These are phyloP conservation scores for Coendou prehensilis DNA, from an alignment of 2,797 vertebrate genomes.

Conservation along the genomic window DNA sequence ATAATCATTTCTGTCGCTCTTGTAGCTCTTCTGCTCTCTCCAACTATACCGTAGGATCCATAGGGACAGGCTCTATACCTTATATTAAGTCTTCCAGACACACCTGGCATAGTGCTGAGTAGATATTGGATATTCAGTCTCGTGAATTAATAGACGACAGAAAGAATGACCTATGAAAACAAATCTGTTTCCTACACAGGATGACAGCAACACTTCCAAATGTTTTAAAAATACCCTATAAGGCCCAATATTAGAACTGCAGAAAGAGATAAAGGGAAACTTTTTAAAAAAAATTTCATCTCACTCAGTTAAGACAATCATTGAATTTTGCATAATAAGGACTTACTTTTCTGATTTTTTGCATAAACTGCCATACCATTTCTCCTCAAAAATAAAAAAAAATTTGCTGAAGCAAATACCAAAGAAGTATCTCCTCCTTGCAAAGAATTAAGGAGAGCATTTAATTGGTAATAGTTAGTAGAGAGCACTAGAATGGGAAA, in stretches of 20 bases:
- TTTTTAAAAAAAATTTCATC: not conserved
- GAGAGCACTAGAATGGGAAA: not conserved
- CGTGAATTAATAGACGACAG: not conserved
- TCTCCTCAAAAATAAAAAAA: not conserved
- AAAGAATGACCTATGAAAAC: not conserved
- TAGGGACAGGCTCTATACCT: not conserved
- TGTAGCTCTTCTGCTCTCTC: not conserved
- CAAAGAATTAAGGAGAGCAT: not conserved
- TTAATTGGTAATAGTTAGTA: not conserved
- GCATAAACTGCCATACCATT: not conserved
- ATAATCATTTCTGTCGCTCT: not conserved
- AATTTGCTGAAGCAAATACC: not conserved
- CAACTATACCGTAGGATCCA: not conserved
- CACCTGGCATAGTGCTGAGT: not conserved
- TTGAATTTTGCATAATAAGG: not conserved
- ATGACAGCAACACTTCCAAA: not conserved
- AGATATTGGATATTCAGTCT: not conserved
- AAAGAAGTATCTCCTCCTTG: not conserved
- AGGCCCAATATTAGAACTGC: not conserved
- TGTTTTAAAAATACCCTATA: not conserved
- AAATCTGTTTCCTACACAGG: not conserved
- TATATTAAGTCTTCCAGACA: not conserved
- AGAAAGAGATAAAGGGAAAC: not conserved
- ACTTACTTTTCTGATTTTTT: not conserved
- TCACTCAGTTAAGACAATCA: not conserved